Evolutionary conservation across 2,797 vertebrate species (phyloP).

Genomic region (Lindbergichthys nudifrons): DNA sequence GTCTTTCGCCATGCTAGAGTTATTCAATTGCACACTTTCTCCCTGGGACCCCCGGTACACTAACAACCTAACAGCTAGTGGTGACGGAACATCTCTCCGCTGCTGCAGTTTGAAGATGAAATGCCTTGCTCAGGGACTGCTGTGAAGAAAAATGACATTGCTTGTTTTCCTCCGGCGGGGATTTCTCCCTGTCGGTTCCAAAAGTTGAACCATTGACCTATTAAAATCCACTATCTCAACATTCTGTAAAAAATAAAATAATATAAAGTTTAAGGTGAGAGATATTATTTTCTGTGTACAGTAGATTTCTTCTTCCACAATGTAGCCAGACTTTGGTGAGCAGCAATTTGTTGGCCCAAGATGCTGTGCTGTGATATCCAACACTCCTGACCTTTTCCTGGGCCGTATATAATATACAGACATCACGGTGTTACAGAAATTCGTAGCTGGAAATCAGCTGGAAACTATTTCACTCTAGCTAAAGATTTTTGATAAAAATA

Average conservation of each 20-base stretch:
- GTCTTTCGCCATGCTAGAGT: slow-evolving; percentile 31
- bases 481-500: slow-evolving; percentile 58
- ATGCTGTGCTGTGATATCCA: slow-evolving; percentile 62
- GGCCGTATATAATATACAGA: slow-evolving; percentile 42
- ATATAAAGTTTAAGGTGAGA: background rate
- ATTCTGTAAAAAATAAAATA: slow-evolving; percentile 1
- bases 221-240: slow-evolving; percentile 4
- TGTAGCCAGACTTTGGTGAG: slow-evolving; percentile 38
- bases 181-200: slow-evolving; percentile 9
- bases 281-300: slow-evolving; percentile 42
- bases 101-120: slow-evolving; percentile 37
- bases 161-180: slow-evolving; percentile 16
- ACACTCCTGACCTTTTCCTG: slow-evolving; percentile 65
- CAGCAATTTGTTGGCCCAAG: slow-evolving; percentile 60
- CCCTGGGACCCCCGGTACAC: slow-evolving; percentile 5
- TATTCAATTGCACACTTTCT: slow-evolving; percentile 31
- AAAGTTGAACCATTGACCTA: slow-evolving; percentile 11
- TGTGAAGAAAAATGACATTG: background rate
- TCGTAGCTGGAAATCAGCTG: slow-evolving; percentile 60
- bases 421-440: slow-evolving; percentile 54
- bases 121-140: slow-evolving; percentile 47
- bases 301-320: slow-evolving; percentile 46
- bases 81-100: background rate
- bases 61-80: slow-evolving; percentile 30
- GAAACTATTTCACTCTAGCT: slow-evolving; percentile 69